These are phyloP conservation scores for Dromiciops gliroides DNA, from an alignment of 2,113 vertebrate species.

Conservation along the genomic window DNA sequence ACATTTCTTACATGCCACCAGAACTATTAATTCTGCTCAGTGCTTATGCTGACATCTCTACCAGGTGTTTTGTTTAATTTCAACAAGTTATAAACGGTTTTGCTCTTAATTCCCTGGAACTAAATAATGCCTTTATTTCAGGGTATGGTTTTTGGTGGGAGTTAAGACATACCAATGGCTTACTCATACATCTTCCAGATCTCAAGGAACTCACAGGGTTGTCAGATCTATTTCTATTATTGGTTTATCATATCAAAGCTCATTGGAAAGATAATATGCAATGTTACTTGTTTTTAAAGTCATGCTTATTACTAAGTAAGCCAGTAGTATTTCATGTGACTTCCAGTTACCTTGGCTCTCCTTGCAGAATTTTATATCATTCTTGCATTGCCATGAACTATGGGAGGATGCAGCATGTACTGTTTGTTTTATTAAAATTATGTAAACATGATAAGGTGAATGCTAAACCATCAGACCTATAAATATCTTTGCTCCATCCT, in stretches of 20 bases:
- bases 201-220: conserved; percentile 51
- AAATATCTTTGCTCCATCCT: conserved; percentile 69
- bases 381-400: conserved; percentile 46
- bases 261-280: conserved; percentile 56
- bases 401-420: conserved; percentile 47
- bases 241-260: conserved; percentile 41
- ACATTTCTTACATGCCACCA: conserved; percentile 43
- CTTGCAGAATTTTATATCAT: conserved; percentile 57
- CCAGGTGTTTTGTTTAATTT: conserved; percentile 21
- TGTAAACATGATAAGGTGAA: conserved; percentile 78
- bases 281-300: conserved; percentile 57
- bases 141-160: background rate
- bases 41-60: conserved; percentile 27
- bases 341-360: conserved; percentile 55
- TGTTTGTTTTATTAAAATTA: conserved; percentile 47
- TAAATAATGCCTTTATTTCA: conserved; percentile 26
- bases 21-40: conserved; percentile 43
- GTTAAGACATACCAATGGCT: background rate
- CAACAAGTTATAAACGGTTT: conserved; percentile 2
- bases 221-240: conserved; percentile 57
- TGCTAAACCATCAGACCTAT: conserved; percentile 75
- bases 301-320: conserved; percentile 68
- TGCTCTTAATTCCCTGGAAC: background rate
- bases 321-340: conserved; percentile 60
- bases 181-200: conserved; percentile 30